Percentiles rank a stretch among this genome's conserved stretches.
phyloP scores from a whole-genome alignment of 2,113 vertebrate genomes.

The Thermophis baileyi region DNA sequence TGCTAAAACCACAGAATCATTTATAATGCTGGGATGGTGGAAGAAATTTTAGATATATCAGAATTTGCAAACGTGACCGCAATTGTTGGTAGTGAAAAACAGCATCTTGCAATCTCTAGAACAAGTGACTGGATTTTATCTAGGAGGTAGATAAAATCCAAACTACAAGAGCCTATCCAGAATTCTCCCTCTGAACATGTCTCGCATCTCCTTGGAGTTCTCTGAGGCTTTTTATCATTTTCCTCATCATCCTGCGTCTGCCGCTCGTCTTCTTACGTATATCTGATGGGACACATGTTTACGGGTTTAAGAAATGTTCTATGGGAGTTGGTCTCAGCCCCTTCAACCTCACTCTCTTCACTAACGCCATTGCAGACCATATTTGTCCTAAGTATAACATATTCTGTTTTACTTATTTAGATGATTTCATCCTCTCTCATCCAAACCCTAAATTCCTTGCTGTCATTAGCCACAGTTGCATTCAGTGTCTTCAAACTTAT shows the following conservation, averaged over 20 bases:
- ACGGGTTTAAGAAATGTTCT: neutral
- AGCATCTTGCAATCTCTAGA: neutral
- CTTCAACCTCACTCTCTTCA: too few species aligned
- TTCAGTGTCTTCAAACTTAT: neutral
- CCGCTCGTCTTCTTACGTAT: neutral
- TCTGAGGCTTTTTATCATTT: neutral
- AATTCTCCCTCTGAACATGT: neutral
- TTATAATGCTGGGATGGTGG: neutral
- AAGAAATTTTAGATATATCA: neutral
- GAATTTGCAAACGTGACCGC: neutral
- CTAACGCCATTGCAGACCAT: neutral
- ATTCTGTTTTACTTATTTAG: neutral
- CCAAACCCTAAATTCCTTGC: neutral
- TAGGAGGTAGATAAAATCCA: neutral
- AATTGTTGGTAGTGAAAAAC: neutral
- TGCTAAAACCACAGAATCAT: constrained; percentile 7
- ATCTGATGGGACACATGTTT: neutral
- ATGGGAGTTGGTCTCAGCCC: too few species aligned
- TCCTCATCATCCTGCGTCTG: neutral
- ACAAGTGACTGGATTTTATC: neutral
- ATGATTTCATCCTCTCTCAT: neutral
- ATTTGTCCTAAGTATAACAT: neutral
- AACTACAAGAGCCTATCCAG: neutral
- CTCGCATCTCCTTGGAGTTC: neutral
- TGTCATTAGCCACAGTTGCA: neutral